Percentiles rank a stretch among this genome's conserved stretches.
Evolutionary conservation across 2,888 invertebrate species (phyloP).

Genomic region (Gnatocerus cornutus): DNA sequence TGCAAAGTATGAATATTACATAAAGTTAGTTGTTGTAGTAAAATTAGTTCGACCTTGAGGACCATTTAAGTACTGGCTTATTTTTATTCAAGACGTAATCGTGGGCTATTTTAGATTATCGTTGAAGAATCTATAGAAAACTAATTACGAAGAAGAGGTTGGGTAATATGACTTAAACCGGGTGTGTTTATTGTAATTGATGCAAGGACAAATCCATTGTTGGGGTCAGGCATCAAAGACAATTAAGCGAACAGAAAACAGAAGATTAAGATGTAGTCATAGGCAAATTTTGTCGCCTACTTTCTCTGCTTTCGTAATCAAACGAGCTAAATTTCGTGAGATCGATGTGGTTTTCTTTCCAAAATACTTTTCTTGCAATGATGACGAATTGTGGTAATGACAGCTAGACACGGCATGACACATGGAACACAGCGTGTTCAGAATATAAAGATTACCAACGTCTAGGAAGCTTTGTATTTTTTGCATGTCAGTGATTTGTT

Average conservation of each 20-base stretch:
- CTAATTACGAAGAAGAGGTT: not conserved
- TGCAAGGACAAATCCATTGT: slow-evolving; percentile 6
- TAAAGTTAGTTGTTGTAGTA: slow-evolving; percentile 31
- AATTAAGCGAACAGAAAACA: not conserved
- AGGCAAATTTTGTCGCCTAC: too few relatives aligned
- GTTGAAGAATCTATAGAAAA: not conserved
- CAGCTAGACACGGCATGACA: too few relatives aligned
- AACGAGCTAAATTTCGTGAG: too few relatives aligned
- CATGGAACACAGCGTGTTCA: too few relatives aligned
- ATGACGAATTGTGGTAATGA: too few relatives aligned
- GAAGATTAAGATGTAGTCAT: too few relatives aligned
- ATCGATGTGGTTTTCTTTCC: too few relatives aligned
- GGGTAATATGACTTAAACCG: not conserved
- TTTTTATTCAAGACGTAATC: slow-evolving; percentile 36
- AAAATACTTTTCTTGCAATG: too few relatives aligned
- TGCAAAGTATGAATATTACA: slow-evolving; percentile 9
- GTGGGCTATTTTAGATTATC: slow-evolving; percentile 21
- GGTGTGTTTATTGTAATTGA: slow-evolving; percentile 6
- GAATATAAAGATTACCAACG: too few relatives aligned
- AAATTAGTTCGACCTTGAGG: slow-evolving; percentile 45
- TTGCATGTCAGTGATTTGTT: too few relatives aligned
- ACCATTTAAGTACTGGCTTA: slow-evolving; percentile 34
- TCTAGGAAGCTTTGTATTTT: too few relatives aligned
- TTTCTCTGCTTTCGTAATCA: too few relatives aligned
- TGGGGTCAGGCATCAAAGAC: not conserved